Evolutionary conservation across 1,140 invertebrate genomes (phyloP).

Genomic region (Dysdera silvatica): DNA sequence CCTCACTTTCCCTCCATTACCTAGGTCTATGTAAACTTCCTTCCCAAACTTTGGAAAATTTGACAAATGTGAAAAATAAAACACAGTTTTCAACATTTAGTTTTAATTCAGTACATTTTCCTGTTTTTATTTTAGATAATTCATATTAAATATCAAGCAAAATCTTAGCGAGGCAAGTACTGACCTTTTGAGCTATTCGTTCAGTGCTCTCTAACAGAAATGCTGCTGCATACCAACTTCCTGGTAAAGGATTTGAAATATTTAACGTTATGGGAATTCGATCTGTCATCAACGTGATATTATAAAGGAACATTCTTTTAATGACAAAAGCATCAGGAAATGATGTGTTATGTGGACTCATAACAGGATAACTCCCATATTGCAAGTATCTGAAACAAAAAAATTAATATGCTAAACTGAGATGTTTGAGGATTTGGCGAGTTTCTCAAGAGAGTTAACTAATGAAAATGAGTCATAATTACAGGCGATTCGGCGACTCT

Average conservation of each 20-base stretch:
- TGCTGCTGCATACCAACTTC: constrained; percentile 68
- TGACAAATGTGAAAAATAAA: too few relatives aligned
- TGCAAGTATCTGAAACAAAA: constrained; percentile 48
- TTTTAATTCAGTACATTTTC: too few relatives aligned
- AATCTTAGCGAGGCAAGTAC: not conserved
- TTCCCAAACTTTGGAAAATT: too few relatives aligned
- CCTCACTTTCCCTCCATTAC: too few relatives aligned
- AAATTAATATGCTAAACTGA: too few relatives aligned
- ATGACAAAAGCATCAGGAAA: constrained; percentile 52
- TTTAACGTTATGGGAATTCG: constrained; percentile 18
- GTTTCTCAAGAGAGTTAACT: too few relatives aligned
- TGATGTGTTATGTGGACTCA: constrained; percentile 63
- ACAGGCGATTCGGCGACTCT: too few relatives aligned
- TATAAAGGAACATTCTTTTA: constrained; percentile 39
- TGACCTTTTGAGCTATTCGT: constrained; percentile 51
- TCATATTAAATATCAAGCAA: not conserved
- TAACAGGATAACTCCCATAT: constrained; percentile 64
- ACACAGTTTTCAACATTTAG: too few relatives aligned
- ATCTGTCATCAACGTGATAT: constrained; percentile 27
- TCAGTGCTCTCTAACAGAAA: constrained; percentile 59
- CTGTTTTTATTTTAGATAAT: not conserved
- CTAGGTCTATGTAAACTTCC: too few relatives aligned
- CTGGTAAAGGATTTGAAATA: constrained; percentile 52
- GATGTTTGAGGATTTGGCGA: too few relatives aligned
- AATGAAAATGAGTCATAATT: too few relatives aligned